Evolutionary conservation across 2,888 invertebrate species (phyloP), one percentile per base, ranked within the genome.

Genomic region (Pomacea canaliculata): DNA sequence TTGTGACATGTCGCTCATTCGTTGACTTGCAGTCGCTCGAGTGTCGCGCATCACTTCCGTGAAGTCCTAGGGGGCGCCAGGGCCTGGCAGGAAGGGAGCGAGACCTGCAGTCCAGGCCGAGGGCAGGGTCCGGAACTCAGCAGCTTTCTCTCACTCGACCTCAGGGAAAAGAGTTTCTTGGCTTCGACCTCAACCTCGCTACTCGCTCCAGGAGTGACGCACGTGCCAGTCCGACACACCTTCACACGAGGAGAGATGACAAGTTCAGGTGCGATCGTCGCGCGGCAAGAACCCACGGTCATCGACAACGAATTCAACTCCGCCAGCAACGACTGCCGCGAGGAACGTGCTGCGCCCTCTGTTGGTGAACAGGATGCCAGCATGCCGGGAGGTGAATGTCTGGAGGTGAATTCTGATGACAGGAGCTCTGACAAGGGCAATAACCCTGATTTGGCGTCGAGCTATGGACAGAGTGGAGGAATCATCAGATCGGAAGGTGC

Each of bases 31-130:
- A 56, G 51, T 8, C 51, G 12, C 51, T 0, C 63, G 10, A 69
- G 69, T n/a, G 78, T 78, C 18, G 71, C 76, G 10, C 71, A 65
- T 1, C 84, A 85, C 68, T 85, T 82, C 74, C 85, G 85, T 71
- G 84, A 85, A 23, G 79, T 86, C 48, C 81, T 85, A 56, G 5
- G 5, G 37, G 89, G 89, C 1, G 87, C 87, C 3, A 83, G 83
- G 49, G 76, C 83, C 63, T 89, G 89, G 77, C 84, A 85, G 62
- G 82, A 85, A 60, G 88, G 89, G 79, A 79, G 83, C 16, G 83
- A 84, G 72, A 81, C 82, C 49, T 77, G 83, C 46, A 80, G 83
- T 63, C 79, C 83, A 49, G 79, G 82, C 49, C 75, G 80, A 13
- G 82, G 83, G 71, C 79, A 80, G 49, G 80, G 82, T 23, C 51